Evolutionary conservation across 2,888 invertebrate species (phyloP).

Genomic region (Drosophila putrida): DNA sequence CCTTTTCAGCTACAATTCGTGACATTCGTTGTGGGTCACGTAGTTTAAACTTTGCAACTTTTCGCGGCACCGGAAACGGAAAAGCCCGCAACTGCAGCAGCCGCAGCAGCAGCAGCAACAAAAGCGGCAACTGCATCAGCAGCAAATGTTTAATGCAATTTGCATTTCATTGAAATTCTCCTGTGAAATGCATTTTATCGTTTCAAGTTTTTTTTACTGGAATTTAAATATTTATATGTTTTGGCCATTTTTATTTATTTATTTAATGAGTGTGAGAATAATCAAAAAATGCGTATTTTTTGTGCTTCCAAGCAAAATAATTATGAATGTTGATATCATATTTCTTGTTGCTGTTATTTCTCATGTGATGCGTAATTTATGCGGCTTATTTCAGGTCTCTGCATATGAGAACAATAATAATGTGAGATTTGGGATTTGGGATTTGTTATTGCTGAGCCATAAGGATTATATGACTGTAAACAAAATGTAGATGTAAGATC

Average conservation of each 20-base stretch:
- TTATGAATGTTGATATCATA: slow-evolving; percentile 20
- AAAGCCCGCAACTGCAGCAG: slow-evolving; percentile 23
- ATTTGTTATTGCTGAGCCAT: background rate
- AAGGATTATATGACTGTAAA: background rate
- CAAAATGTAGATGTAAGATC: background rate
- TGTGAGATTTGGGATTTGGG: background rate
- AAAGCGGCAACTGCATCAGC: slow-evolving; percentile 14
- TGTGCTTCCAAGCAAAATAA: background rate
- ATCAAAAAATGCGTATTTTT: background rate
- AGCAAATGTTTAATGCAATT: slow-evolving; percentile 62
- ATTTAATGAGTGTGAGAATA: background rate
- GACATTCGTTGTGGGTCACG: slow-evolving; percentile 49
- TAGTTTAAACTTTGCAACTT: slow-evolving; percentile 62
- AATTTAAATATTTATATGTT: slow-evolving; percentile 4
- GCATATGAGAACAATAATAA: slow-evolving; percentile 1
- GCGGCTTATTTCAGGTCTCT: slow-evolving; percentile 11
- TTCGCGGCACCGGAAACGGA: slow-evolving; percentile 68
- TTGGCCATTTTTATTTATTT: slow-evolving; percentile 15
- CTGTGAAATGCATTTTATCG: slow-evolving; percentile 36
- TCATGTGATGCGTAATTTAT: slow-evolving; percentile 44
- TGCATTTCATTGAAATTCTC: slow-evolving; percentile 66
- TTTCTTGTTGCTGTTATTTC: slow-evolving; percentile 17
- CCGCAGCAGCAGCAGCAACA: slow-evolving; percentile 13
- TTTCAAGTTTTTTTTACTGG: slow-evolving; percentile 11
- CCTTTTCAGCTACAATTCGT: slow-evolving; percentile 12